Percentiles rank a stretch among this genome's conserved stretches.
Conservation (phyloP, 64 coral and sea anemone species). For the Actinia tenebrosa region DNA sequence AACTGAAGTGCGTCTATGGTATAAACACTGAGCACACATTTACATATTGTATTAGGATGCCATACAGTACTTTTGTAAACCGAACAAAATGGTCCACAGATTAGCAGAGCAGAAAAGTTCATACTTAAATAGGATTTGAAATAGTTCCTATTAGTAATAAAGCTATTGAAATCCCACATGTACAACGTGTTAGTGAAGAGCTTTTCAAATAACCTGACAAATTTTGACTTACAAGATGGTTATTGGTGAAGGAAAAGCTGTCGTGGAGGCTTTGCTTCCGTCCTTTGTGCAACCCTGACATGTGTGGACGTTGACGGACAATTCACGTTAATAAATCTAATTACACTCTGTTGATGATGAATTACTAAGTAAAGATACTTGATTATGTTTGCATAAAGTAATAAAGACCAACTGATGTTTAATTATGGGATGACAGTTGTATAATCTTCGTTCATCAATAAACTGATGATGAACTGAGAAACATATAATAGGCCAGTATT, state of each 20-base stretch:
- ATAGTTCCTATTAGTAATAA: not conserved
- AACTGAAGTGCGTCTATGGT: no score
- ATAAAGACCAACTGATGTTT: not conserved
- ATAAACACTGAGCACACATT: not conserved
- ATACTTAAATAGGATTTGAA: not conserved
- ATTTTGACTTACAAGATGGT: not conserved
- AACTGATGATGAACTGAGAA: not conserved
- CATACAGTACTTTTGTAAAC: not conserved
- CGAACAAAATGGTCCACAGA: not conserved
- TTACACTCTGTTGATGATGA: constrained; percentile 4
- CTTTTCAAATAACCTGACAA: constrained; percentile 10
- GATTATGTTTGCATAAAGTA: not conserved
- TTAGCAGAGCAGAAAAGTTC: not conserved
- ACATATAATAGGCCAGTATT: not conserved
- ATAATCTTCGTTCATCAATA: not conserved
- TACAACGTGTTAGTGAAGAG: constrained; percentile 5
- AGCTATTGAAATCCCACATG: constrained; percentile 1
- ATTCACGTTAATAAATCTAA: constrained; percentile 13
- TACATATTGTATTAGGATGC: not conserved
- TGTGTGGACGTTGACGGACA: not conserved
- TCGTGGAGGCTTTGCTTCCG: not conserved
- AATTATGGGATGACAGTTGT: not conserved
- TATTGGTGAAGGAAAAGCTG: not conserved
- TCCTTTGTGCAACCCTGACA: not conserved
- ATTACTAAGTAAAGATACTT: constrained; percentile 11